Percentiles rank a stretch among this genome's conserved stretches.
Conservation (phyloP, 2,888 invertebrate genomes). For the Notocelia uddmanniana region DNA sequence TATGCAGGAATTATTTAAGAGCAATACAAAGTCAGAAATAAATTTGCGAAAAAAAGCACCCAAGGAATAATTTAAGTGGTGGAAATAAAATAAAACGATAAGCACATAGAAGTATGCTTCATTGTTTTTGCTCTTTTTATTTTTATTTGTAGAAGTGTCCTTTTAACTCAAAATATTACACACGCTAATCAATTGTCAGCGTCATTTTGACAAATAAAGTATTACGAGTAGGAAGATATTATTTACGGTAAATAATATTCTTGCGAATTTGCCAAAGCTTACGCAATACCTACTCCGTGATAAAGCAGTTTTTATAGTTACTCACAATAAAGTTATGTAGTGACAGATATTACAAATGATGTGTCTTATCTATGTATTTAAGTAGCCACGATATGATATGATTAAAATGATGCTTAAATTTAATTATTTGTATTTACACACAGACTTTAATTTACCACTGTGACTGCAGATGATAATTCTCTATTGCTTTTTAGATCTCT, state of each 20-base stretch:
- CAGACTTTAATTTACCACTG: not conserved
- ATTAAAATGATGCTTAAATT: not conserved
- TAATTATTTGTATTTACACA: not conserved
- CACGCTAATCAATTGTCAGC: not conserved
- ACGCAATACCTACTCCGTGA: slow-evolving; percentile 8
- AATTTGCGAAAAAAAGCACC: not conserved
- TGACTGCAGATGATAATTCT: not conserved
- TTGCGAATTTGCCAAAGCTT: not conserved
- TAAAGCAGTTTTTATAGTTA: not conserved
- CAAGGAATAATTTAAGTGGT: too few species aligned
- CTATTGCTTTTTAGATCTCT: not conserved
- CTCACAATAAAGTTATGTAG: not conserved
- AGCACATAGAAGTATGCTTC: too few species aligned
- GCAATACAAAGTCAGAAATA: not conserved
- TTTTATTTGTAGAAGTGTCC: too few species aligned
- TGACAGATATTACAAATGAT: not conserved
- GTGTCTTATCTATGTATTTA: not conserved
- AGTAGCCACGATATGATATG: not conserved
- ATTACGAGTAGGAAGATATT: not conserved
- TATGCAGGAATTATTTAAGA: not conserved
- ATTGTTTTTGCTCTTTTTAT: too few species aligned
- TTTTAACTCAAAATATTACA: too few species aligned
- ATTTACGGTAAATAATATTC: not conserved
- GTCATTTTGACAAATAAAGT: not conserved
- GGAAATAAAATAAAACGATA: too few species aligned